Base-by-base conservation (phyloP, 2,113 vertebrate species). In the Cyprinodon tularosa region DNA sequence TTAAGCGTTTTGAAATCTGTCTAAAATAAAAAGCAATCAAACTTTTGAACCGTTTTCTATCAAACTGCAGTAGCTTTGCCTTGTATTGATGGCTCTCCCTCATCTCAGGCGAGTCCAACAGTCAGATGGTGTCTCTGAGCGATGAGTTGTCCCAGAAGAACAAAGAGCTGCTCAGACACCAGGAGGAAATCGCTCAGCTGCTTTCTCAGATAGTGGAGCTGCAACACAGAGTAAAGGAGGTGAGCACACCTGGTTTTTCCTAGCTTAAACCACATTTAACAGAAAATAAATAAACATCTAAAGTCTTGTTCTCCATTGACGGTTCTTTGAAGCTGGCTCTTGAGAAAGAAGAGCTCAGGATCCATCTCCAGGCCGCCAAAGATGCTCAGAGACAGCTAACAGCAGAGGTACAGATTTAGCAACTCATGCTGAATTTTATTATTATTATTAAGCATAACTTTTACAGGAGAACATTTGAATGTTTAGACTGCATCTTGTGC, bases 361-460 rank as follows among this genome's bases (percentile, higher is more conserved):
- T 98, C 88, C 98, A 99, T 77, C 92, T 99, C 48, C 96, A 98
- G 88, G 98, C 98, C 72, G 98, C 98, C 70, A 99, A 99, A 93
- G 98, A 98, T 45, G 95, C 97, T 76, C 98, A 99, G 90, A 93
- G 97, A 45, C 96, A 98, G 69, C 95, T 99, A 75, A 99, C 98
- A 39, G 95, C 95, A 80, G 98, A 99, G 96, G 98, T 99, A 90
- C 39, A 57, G 7, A 3, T 4, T 40, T 12, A 15, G 5, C 15
- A 63, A 0, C 6, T 63, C 14, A 15, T 11, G 5, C 9, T 45
- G 9, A 10, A 42, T 3, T 42, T 42, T 42, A 6, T 9, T 42
- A 6, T 42, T 42, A 42, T 42, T 42, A 42, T 42, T 42, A 29
- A 29, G 29, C 29, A 7, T 9, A 57, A 57, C 50, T 57, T 53